Evolutionary conservation across 2,797 vertebrate genomes (phyloP).

Genomic region (Furcifer pardalis): DNA sequence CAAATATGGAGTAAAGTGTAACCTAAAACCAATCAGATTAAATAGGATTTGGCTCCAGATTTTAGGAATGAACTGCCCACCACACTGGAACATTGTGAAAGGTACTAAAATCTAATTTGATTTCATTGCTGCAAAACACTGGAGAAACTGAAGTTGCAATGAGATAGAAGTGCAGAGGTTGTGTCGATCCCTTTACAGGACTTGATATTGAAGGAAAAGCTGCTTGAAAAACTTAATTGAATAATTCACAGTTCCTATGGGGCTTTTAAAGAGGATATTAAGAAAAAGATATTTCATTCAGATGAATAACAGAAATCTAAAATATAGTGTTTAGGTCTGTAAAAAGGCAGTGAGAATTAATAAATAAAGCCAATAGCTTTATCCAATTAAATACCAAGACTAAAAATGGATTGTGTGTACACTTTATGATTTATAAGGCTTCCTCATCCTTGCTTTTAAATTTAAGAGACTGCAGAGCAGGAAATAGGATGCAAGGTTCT

Average conservation of each 20-base stretch:
- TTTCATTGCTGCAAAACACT: neutral
- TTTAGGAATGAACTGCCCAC: neutral
- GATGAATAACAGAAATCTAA: slow-evolving; percentile 1
- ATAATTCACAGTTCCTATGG: slow-evolving; percentile 18
- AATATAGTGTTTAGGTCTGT: slow-evolving; percentile 3
- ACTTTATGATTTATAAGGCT: neutral
- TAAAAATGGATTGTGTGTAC: neutral
- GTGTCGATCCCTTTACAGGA: neutral
- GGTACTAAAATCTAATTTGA: neutral
- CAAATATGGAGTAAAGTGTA: neutral
- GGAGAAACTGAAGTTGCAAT: neutral
- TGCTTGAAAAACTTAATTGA: slow-evolving; percentile 22
- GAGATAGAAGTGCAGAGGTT: neutral
- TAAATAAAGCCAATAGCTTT: slow-evolving; percentile 18
- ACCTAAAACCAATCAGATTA: neutral
- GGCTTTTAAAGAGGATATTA: neutral
- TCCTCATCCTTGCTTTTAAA: neutral
- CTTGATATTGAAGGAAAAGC: slow-evolving; percentile 22
- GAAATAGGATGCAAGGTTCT: slow-evolving; percentile 5
- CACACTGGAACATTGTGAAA: neutral
- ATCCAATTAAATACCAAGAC: neutral
- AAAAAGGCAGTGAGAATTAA: slow-evolving; percentile 14
- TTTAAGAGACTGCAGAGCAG: slow-evolving; percentile 2
- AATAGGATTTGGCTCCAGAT: neutral
- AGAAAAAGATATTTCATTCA: slow-evolving; percentile 21